Percentiles rank a stretch among this genome's conserved stretches.
phyloP scores from a whole-genome alignment of 2,113 vertebrate species.

The Ibidorhyncha struthersii region DNA sequence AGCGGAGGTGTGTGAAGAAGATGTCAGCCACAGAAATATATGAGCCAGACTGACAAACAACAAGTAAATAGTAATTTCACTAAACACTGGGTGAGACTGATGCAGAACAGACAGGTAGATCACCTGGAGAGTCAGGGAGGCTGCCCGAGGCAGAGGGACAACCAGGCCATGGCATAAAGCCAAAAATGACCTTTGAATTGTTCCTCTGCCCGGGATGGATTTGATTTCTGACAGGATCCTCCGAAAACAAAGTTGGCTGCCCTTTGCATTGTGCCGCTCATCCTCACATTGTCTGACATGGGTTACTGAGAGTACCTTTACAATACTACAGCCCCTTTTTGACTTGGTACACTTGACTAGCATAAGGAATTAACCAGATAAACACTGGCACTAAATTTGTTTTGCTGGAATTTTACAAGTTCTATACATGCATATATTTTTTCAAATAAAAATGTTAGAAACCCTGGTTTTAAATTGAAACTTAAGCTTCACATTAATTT shows the following conservation, averaged over 20 bases:
- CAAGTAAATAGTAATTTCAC: not conserved
- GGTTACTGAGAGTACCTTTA: not conserved
- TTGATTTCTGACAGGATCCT: not conserved
- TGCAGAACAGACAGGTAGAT: not conserved
- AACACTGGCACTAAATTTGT: not conserved
- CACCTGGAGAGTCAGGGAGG: not conserved
- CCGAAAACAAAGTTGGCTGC: not conserved
- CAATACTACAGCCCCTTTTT: not conserved
- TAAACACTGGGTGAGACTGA: not conserved
- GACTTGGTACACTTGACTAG: not conserved
- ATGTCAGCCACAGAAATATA: not conserved
- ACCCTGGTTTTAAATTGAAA: not conserved
- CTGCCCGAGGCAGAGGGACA: not conserved
- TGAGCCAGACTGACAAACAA: not conserved
- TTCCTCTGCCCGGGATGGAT: not conserved
- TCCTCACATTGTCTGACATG: not conserved
- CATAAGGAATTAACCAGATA: not conserved
- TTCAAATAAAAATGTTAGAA: constrained; percentile 11
- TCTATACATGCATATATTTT: not conserved
- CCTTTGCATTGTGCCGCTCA: not conserved
- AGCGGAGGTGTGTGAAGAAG: not conserved
- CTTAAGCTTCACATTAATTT: not conserved
- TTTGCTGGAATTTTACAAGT: not conserved
- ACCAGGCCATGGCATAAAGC: not conserved
- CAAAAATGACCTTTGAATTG: not conserved